Evolutionary conservation across 1,140 invertebrate species (phyloP), one percentile per base, ranked within the genome.

Genomic region (Vollenhovia emeryi): DNA sequence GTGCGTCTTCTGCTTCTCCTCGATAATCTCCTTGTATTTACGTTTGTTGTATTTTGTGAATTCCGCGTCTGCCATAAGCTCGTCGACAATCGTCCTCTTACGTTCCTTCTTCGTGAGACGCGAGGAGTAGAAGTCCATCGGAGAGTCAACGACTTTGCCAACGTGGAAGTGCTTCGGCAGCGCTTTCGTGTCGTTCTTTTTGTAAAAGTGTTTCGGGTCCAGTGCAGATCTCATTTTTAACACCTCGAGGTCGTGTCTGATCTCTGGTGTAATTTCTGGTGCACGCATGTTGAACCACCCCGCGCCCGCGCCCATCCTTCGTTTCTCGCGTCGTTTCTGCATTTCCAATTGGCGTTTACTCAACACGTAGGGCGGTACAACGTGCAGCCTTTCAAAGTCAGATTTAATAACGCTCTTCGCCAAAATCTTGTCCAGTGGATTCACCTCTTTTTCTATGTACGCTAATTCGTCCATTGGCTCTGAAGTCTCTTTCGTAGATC

Each of bases 191-290:
- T 99, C 98, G 93, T 98, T 98, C 87, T 98, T 98, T 93, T 99
- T 99, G 94, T 99, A 99, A 92, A 99, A 99, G 74, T 96, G 96
- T 94, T 99, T 99, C 0, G 98, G 97, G 95, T 99, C 97, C 3
- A 99, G 95, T 6, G 96, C 97, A n/a, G 97, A 97, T 92, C 99
- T 96, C 98, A 99, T 99, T 94, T 98, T 97, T 1, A 99, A 93
- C 5, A 99, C 94, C 95, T 98, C 96, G 7, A 99, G 95, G 93
- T 99, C 98, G 91, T 97, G 97, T 92, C 97, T 97, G 6, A 97
- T 93, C 93, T 99, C 98, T 30, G 98, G 97, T 0, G 98, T 99
- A 86, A 99, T 92, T 93, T 99, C 98, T 64, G 98, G 97, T 1
- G 97, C 97, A 55, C 97, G 96, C 94, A 99, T 95, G 92, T 98